Conservation (phyloP, 1,140 invertebrate species). For the Drosophila obscura region DNA sequence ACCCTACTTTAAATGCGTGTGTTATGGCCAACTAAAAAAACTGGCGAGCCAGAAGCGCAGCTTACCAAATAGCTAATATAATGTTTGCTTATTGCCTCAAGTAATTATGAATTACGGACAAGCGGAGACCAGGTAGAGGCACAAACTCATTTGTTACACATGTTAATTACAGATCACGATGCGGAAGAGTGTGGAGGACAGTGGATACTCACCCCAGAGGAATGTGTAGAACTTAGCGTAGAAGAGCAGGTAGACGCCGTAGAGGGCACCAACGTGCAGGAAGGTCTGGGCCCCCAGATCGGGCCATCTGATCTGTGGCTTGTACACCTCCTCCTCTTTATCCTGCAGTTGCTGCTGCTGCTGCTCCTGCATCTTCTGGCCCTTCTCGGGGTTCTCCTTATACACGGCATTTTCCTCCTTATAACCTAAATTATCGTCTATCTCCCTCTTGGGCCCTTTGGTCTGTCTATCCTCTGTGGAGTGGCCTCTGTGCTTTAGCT, state of each 20-base stretch:
- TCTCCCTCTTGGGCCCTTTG: constrained; percentile 19
- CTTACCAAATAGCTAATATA: constrained; percentile 35
- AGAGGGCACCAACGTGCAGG: constrained; percentile 88
- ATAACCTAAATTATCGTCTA: constrained; percentile 66
- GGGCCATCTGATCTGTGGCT: constrained; percentile 88
- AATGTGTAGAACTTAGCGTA: constrained; percentile 88
- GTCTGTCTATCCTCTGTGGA: constrained; percentile 48
- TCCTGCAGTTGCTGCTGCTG: constrained; percentile 11
- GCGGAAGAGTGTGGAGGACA: neutral
- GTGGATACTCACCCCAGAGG: constrained; percentile 88
- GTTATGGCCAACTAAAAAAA: constrained; percentile 15
- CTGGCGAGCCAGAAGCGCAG: neutral
- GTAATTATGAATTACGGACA: constrained; percentile 37
- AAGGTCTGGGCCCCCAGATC: constrained; percentile 88
- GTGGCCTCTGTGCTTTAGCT: constrained; percentile 54
- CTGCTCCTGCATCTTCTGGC: neutral
- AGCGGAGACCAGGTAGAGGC: constrained; percentile 7
- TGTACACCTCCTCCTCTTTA: constrained; percentile 83
- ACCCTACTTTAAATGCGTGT: constrained; percentile 1
- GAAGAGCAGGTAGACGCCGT: constrained; percentile 88
- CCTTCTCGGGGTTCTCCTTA: constrained; percentile 56
- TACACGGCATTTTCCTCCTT: constrained; percentile 79
- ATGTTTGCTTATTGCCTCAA: constrained; percentile 46
- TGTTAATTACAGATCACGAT: constrained; percentile 34
- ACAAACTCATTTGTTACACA: constrained; percentile 9